These are phyloP conservation scores for Lanius collurio DNA, from an alignment of 2,113 vertebrate species.

Conservation along the genomic window DNA sequence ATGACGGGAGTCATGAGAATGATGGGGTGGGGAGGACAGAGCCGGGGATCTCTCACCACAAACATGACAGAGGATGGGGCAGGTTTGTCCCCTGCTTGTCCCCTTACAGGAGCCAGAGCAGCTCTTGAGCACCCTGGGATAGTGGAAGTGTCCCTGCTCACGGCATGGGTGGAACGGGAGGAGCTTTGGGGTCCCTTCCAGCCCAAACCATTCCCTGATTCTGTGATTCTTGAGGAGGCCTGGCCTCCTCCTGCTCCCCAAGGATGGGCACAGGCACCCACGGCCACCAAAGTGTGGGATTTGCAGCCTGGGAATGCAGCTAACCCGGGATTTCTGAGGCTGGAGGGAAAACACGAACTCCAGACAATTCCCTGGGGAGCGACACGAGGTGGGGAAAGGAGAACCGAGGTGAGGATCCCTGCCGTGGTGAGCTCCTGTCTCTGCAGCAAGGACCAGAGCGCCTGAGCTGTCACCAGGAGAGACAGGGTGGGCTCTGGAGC, in stretches of 20 bases:
- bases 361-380: neutral
- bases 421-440: neutral
- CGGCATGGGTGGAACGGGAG: neutral
- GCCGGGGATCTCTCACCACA: neutral
- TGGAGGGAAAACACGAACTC: neutral
- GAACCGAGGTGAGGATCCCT: neutral
- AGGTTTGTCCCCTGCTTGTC: neutral
- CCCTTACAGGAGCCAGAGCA: neutral
- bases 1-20: neutral
- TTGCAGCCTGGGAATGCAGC: neutral
- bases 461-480: neutral
- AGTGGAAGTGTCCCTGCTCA: neutral
- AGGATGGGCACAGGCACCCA: neutral
- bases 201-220: neutral
- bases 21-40: neutral
- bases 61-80: neutral
- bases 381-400: neutral
- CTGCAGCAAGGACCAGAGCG: neutral
- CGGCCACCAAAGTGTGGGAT: fast-evolving
- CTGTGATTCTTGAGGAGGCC: neutral
- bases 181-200: neutral
- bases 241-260: neutral
- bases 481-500: neutral
- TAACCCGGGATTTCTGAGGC: neutral
- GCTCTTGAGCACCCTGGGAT: neutral